Evolutionary conservation across 1,140 invertebrate species (phyloP).

Genomic region (Pissodes strobi): DNA sequence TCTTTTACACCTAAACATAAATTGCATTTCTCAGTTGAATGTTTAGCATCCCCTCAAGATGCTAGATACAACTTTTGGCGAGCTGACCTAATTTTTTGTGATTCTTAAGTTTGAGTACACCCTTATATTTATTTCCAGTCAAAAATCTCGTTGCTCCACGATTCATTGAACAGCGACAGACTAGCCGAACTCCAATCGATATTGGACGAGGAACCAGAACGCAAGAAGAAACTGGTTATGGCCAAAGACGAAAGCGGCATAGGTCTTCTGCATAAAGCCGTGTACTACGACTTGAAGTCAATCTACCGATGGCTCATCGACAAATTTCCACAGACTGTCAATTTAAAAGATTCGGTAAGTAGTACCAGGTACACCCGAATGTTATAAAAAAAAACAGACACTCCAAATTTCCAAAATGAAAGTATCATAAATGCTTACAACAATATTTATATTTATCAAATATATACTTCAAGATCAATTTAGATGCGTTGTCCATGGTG

Average conservation of each 20-base stretch:
- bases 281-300: slow-evolving; percentile 74
- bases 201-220: slow-evolving; percentile 62
- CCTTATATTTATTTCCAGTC: slow-evolving; percentile 62
- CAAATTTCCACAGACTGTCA: slow-evolving; percentile 74
- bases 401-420: not conserved
- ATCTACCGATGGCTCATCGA: slow-evolving; percentile 75
- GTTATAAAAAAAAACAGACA: slow-evolving; percentile 1
- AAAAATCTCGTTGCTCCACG: slow-evolving; percentile 71
- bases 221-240: slow-evolving; percentile 66
- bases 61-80: no score
- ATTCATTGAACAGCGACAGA: slow-evolving; percentile 71
- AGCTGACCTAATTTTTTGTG: no score
- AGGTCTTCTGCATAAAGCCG: slow-evolving; percentile 77
- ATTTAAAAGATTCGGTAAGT: slow-evolving; percentile 76
- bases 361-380: no score
- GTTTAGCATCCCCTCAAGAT: no score
- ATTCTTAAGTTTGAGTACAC: no score
- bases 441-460: not conserved
- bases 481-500: no score
- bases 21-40: no score
- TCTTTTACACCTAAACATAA: no score
- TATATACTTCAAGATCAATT: no score
- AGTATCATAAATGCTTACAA: not conserved
- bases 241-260: slow-evolving; percentile 76
- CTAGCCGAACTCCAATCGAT: slow-evolving; percentile 66